Conservation (phyloP, 2,888 invertebrate genomes). For the Heliconius erato region DNA sequence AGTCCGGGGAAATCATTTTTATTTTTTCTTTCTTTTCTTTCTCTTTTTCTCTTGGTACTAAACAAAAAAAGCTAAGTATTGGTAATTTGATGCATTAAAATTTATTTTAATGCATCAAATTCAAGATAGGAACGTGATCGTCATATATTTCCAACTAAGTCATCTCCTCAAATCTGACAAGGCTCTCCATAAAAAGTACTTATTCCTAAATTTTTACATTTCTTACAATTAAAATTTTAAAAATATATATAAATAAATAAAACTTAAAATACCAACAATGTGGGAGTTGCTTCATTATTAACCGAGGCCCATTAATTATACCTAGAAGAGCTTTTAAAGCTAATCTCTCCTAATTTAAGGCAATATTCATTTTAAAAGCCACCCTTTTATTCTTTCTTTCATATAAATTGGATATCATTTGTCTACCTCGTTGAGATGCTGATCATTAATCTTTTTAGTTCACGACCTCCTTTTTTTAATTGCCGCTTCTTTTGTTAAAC, state of each 20-base stretch:
- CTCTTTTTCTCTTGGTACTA: too few species aligned
- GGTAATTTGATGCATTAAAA: too few species aligned
- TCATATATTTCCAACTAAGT: too few species aligned
- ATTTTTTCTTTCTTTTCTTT: too few species aligned
- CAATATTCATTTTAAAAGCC: slow-evolving; percentile 60
- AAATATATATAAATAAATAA: background rate
- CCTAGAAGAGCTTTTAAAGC: slow-evolving; percentile 58
- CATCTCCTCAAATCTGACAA: background rate
- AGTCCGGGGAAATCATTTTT: too few species aligned
- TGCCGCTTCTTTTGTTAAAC: slow-evolving; percentile 29
- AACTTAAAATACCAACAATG: background rate
- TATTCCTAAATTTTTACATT: background rate
- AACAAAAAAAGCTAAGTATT: too few species aligned
- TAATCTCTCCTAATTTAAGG: slow-evolving; percentile 68
- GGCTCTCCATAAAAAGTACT: background rate
- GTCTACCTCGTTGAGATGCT: slow-evolving; percentile 56
- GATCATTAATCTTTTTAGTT: slow-evolving; percentile 52
- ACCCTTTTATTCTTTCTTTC: slow-evolving; percentile 57
- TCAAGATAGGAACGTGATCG: too few species aligned
- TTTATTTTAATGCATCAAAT: too few species aligned
- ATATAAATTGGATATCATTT: slow-evolving; percentile 63
- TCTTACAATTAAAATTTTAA: background rate
- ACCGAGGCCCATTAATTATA: slow-evolving; percentile 45
- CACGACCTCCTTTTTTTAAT: slow-evolving; percentile 40
- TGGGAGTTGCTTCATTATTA: slow-evolving; percentile 36